These are phyloP conservation scores for Emydoidea blandingii DNA, from an alignment of 2,797 vertebrate genomes.

Conservation along the genomic window DNA sequence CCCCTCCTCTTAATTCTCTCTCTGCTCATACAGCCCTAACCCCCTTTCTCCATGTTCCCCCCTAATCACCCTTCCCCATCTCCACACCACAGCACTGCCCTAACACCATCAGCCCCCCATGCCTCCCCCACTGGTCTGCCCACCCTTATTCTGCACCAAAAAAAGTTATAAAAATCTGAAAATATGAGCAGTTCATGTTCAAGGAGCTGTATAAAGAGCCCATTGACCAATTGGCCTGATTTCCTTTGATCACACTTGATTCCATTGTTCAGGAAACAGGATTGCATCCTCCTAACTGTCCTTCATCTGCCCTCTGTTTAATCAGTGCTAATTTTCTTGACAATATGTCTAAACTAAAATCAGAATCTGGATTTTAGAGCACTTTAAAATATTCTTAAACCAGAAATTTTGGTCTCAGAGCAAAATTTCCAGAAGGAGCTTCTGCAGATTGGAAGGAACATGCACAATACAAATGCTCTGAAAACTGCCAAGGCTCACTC, in stretches of 20 bases:
- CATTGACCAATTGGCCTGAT: neutral
- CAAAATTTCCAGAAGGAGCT: neutral
- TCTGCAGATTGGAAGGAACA: fast-evolving
- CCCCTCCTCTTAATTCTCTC: neutral
- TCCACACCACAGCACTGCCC: neutral
- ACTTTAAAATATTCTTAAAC: neutral
- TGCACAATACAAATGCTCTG: fast-evolving
- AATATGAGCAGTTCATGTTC: neutral
- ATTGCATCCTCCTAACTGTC: slow-evolving; percentile 10
- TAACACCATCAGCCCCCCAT: fast-evolving
- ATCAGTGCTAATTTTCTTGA: slow-evolving; percentile 29
- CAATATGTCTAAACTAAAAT: slow-evolving; percentile 50
- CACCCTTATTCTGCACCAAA: neutral
- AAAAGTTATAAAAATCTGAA: neutral
- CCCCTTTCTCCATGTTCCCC: neutral
- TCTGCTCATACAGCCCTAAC: neutral
- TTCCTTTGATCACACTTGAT: neutral
- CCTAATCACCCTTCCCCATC: neutral
- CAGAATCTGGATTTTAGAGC: slow-evolving; percentile 19
- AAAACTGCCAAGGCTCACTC: slow-evolving; percentile 9
- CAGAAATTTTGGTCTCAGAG: neutral
- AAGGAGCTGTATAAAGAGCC: neutral
- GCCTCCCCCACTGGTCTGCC: neutral
- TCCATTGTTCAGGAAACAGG: slow-evolving; percentile 38
- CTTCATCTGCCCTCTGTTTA: slow-evolving; percentile 15